Base-by-base conservation (phyloP, 2,797 vertebrate genomes). In the Phaenicophaeus curvirostris region DNA sequence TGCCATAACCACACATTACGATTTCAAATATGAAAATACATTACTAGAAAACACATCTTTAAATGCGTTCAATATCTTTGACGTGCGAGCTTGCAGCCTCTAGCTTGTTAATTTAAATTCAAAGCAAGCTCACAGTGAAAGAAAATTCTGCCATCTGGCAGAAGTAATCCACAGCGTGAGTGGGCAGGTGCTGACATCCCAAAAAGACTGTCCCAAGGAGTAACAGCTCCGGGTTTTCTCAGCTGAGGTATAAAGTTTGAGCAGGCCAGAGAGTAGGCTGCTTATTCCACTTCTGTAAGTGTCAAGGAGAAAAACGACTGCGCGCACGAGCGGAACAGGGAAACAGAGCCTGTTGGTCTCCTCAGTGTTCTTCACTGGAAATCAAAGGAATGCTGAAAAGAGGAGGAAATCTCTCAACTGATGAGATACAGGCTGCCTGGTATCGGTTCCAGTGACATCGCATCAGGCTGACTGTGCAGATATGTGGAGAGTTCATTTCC, bases 141-240 rank as follows among this genome's bases (percentile, higher is more conserved):
- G 79, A 76, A 86, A 84, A 75, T 48, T 88, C 85, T 88, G 69
- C 94, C 89, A 92, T 91, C 82, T 93, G 87, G 83, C 76, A 91
- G 73, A 72, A 95, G 67, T 30, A 88, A 78, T 66, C 39, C 69
- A 53, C 66, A 78, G 53, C 6, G 4, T 10, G 27, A 72, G 82
- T 75, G 69, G 85, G 89, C 81, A 89, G 89, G 72, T 83, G 82
- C 73, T 89, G 66, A 75, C 76, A 67, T 69, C 87, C 87, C 87
- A 63, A 67, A 87, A 93, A 59, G n/a, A 13, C 51, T 48, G 85
- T 84, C 73, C 87, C 46, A 37, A 30, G 79, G 80, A 76, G 39
- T 16, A 69, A 13, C 2, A 50, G 7, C 35, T 44, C 73, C 6
- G 51, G 44, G 39, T 28, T 72, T 68, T 59, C 76, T 55, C 69